Conservation (phyloP, 2,797 vertebrate genomes). For the Melanitta fusca region DNA sequence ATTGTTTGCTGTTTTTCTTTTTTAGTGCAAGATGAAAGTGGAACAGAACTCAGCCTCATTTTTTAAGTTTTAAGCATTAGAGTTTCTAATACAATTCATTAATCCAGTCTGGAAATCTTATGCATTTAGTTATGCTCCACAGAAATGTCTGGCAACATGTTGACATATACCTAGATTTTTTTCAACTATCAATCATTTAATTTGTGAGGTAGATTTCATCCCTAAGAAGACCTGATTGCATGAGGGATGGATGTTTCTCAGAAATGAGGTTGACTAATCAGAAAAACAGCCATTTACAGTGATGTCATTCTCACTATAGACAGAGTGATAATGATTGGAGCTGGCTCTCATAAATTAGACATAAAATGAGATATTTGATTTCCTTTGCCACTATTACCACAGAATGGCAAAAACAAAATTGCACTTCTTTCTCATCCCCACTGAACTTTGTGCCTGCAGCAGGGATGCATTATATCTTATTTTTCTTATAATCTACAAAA, state of each 20-base stretch:
- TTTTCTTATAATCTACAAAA: neutral
- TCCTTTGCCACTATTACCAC: neutral
- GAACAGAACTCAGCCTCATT: neutral
- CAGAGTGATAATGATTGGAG: constrained; percentile 9
- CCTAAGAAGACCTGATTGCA: neutral
- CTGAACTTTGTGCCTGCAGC: neutral
- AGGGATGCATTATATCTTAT: neutral
- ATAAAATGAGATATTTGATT: neutral
- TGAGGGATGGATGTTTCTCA: constrained; percentile 16
- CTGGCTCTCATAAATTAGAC: constrained; percentile 2
- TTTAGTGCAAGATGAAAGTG: neutral
- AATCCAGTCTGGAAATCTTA: neutral
- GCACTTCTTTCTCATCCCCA: neutral
- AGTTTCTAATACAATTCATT: neutral
- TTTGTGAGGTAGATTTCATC: neutral
- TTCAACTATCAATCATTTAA: neutral
- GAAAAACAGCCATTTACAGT: constrained; percentile 6
- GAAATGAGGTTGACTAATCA: constrained; percentile 21
- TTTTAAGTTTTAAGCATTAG: neutral
- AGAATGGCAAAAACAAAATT: neutral
- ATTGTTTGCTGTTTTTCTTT: neutral
- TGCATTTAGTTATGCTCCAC: neutral
- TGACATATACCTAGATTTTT: neutral
- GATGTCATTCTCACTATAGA: neutral
- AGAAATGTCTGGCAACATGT: neutral